Base-by-base conservation (phyloP, 2,113 vertebrate genomes). In the Syngnathus scovelli region DNA sequence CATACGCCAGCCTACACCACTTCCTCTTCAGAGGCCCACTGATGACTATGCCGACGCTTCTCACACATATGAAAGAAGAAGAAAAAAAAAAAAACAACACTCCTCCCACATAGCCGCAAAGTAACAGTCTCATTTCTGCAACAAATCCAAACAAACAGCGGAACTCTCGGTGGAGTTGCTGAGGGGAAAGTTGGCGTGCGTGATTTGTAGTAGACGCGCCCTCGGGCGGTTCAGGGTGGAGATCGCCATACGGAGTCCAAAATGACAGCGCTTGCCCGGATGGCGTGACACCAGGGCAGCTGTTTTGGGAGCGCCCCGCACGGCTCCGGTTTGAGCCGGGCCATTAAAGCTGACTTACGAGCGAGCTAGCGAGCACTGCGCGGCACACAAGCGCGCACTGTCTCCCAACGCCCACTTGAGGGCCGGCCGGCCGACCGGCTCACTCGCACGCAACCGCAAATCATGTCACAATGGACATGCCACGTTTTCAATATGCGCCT, bases 221-320 rank as follows among this genome's bases (percentile, higher is more conserved):
- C 60, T 56, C 46, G 18, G 61, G 77, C 78, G 49, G n/a, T 43
- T 62, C 21, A 41, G 81, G 78, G 80, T 75, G 79, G 76, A 68
- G 63, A 76, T 68, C 72, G 71, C 78, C 83, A 85, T 80, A 82
- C 78, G 62, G 70, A 75, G 68, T 43, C 67, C 67, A 85, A 84
- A 21, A 82, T 76, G 82, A 77, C 79, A 88, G 79, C 16, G 72
- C 68, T 67, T 71, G 68, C 72, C 66, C 67, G 54, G 13, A 70
- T 88, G 66, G 83, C 81, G 77, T 88, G 86, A 86, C 86, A 87
- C 70, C 59, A 59, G 74, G 62, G 65, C 83, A 83, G 77, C 78
- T 86, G 83, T 83, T 83, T 66, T 85, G 85, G 83, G 81, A 86
- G 81, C 78, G 79, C 63, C 83, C 77, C 72, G 72, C 48, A 16